Base-by-base conservation (phyloP, 1,140 invertebrate genomes). In the Centruroides vittatus region DNA sequence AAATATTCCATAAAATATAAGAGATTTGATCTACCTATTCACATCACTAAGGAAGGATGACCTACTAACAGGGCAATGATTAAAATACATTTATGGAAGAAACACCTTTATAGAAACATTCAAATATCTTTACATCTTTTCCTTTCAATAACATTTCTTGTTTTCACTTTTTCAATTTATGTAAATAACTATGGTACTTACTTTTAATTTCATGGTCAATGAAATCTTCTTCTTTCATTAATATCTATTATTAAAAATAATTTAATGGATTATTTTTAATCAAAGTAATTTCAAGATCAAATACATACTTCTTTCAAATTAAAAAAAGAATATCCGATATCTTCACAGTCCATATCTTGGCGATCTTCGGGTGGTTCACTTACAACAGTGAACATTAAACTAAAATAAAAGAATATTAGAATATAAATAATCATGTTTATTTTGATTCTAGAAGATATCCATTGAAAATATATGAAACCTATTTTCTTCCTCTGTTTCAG, bases 301-400 rank as follows among this genome's bases (percentile, higher is more conserved):
- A 55, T 34, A 49, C 34, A 9, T 57, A 65, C 64, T 58, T 63
- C 47, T 46, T 13, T 6, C 9, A 66, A 53, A 65, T 66, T 59
- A 23, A 66, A 11, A 48, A 55, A 58, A n/a, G 63, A 57, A 60
- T 55, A 60, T 13, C 60, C 65, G 56, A 66, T n/a, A 47, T 66
- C 65, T 66, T 66, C 63, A 65, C 65, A 66, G 13, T 66, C 65
- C 11, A 65, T 52, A 59, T 60, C 62, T 47, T 66, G 52, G 1
- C 56, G 57, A 47, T 66, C 63, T 35, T 64, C 49, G n/a, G 58
- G 12, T 41, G 65, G 65, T 51, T 66, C 65, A 61, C 65, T 66
- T 12, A 66, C 65, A 57, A 66, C 61, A n/a, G 63, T 66, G 49
- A 66, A 66, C 47, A 35, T 62, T 52, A 66, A 62, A 11, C 65